Conservation (phyloP, 2,888 invertebrate genomes). For the Petrophora chlorosata region DNA sequence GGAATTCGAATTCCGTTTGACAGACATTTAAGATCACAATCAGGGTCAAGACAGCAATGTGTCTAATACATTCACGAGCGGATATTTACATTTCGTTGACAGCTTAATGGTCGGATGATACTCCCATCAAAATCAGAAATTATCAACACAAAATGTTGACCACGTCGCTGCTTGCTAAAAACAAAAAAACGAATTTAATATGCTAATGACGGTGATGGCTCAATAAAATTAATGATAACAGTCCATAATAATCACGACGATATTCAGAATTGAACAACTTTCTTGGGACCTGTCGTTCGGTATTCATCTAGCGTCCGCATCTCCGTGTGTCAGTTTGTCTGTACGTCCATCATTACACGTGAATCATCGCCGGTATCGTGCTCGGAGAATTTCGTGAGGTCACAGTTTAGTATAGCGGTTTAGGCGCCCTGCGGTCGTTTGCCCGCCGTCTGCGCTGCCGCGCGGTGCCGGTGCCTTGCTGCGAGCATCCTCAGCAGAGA, state of each 20-base stretch:
- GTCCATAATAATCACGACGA: slow-evolving; percentile 47
- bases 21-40: slow-evolving; percentile 40
- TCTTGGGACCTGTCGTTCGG: slow-evolving; percentile 56
- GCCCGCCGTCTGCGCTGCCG: slow-evolving; percentile 48
- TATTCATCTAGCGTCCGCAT: slow-evolving; percentile 72
- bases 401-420: slow-evolving; percentile 83
- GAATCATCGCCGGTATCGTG: slow-evolving; percentile 78
- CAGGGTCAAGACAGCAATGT: slow-evolving; percentile 34
- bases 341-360: slow-evolving; percentile 74
- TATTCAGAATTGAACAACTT: slow-evolving; percentile 47
- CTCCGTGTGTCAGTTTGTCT: slow-evolving; percentile 68
- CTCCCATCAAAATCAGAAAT: slow-evolving; percentile 46
- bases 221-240: slow-evolving; percentile 62
- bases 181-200: slow-evolving; percentile 59
- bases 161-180: slow-evolving; percentile 40
- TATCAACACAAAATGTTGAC: slow-evolving; percentile 43
- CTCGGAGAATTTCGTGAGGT: slow-evolving; percentile 81
- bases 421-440: slow-evolving; percentile 79
- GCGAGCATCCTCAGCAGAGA: slow-evolving; percentile 44
- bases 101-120: slow-evolving; percentile 52
- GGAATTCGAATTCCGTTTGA: slow-evolving; percentile 31
- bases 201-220: slow-evolving; percentile 59
- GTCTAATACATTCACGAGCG: slow-evolving; percentile 36
- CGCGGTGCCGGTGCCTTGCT: slow-evolving; percentile 37
- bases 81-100: slow-evolving; percentile 51